Evolutionary conservation across 1,140 invertebrate species (phyloP).

Genomic region (Charaxes varanes): DNA sequence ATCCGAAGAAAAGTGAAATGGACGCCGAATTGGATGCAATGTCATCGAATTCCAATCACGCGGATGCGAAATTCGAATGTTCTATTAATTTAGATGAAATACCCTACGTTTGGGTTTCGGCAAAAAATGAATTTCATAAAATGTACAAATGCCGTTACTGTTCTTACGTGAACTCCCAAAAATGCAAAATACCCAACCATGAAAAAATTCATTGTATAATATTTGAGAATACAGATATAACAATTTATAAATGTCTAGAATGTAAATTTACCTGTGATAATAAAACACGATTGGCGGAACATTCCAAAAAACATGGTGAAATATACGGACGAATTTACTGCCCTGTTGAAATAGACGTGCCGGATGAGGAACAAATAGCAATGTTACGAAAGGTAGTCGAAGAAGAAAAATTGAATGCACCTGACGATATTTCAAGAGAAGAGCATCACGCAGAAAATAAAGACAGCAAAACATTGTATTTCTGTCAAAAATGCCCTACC

Average conservation of each 20-base stretch:
- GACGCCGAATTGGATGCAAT: conserved; percentile 43
- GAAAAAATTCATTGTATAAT: conserved; percentile 85
- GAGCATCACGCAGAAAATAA: conserved; percentile 29
- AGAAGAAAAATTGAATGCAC: conserved; percentile 37
- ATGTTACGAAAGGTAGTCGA: conserved; percentile 74
- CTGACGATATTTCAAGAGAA: conserved; percentile 35
- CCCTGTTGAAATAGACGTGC: conserved; percentile 77
- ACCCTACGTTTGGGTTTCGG: conserved; percentile 84
- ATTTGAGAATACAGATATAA: conserved; percentile 68
- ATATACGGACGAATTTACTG: conserved; percentile 81
- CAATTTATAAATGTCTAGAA: conserved; percentile 78
- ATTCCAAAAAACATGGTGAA: conserved; percentile 85
- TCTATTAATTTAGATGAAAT: conserved; percentile 56
- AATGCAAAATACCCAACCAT: conserved; percentile 89
- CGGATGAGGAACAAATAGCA: conserved; percentile 80
- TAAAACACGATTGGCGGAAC: conserved; percentile 83
- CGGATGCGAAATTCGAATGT: conserved; percentile 26
- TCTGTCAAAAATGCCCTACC: conserved; percentile 84
- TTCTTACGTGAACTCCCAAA: conserved; percentile 86
- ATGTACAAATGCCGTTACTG: conserved; percentile 91
- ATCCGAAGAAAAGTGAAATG: conserved; percentile 46
- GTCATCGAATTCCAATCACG: conserved; percentile 22
- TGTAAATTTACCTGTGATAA: conserved; percentile 89
- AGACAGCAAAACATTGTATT: conserved; percentile 69
- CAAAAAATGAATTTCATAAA: conserved; percentile 82